These are phyloP conservation scores for Brachionus rotundiformis DNA, from an alignment of 1,140 invertebrate species.

Conservation along the genomic window DNA sequence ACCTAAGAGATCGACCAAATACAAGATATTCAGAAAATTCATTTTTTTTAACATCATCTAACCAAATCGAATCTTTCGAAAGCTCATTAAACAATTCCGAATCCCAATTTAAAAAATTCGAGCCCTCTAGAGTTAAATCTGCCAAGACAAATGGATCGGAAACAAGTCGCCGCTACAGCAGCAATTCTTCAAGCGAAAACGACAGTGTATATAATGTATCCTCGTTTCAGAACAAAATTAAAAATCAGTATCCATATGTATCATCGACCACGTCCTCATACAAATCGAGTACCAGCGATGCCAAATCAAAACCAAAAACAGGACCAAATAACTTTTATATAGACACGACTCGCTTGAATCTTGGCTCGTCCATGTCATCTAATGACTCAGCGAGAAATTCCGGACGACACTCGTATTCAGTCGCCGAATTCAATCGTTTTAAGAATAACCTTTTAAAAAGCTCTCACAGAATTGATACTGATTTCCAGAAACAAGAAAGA, in stretches of 20 bases:
- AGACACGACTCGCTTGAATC: background rate
- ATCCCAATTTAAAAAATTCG: background rate
- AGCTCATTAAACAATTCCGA: conserved; percentile 16
- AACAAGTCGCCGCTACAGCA: background rate
- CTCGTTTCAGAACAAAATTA: conserved; percentile 4
- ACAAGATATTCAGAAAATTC: conserved; percentile 11
- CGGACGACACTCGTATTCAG: background rate
- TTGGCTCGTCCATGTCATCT: conserved; percentile 11
- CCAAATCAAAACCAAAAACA: background rate
- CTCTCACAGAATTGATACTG: background rate
- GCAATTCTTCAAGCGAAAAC: conserved; percentile 23
- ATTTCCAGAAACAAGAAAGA: background rate
- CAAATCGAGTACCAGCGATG: background rate
- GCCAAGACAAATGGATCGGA: background rate
- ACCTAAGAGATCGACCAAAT: background rate
- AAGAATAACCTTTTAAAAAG: conserved; percentile 29
- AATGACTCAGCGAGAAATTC: conserved; percentile 3
- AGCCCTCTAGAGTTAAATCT: background rate
- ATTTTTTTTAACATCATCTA: conserved; percentile 39
- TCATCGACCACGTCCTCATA: background rate
- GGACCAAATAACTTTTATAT: background rate
- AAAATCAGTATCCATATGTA: background rate
- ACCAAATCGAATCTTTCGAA: conserved; percentile 9
- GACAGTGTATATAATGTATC: conserved; percentile 37
- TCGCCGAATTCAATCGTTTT: conserved; percentile 16